Evolutionary conservation across 2,888 invertebrate species (phyloP), one percentile per base, ranked within the genome.

Genomic region (Leptogaster cylindrica): DNA sequence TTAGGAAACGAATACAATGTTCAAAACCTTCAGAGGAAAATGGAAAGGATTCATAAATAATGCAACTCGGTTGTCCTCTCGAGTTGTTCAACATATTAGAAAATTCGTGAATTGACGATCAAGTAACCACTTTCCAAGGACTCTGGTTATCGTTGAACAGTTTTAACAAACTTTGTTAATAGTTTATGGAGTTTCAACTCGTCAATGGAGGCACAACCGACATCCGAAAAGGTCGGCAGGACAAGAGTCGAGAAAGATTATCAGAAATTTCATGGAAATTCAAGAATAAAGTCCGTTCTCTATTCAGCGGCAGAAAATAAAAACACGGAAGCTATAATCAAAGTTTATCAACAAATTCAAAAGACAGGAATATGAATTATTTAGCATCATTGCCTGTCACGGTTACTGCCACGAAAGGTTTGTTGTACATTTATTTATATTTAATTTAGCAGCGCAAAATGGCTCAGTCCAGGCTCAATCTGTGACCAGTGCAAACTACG

Each of bases 311-410:
- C 25, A 25, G 46, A 18, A 46, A 46, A 46, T 46, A 46, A 25
- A 12, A 36, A 18, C 14, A 36, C 39, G 12, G 23, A 33, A 12
- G 18, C 39, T 55, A 20, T 39, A 55, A 55, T 55, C 55, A 55
- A 36, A 36, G 55, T 55, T 55, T 55, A 55, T 39, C 55, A 55
- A 39, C 23, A 36, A 55, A 36, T 55, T 39, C 39, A 39, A 55
- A 55, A 55, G 55, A 55, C 55, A 55, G 55, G 20, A 23, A 55
- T 16, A 31, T 55, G 55, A 55, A 55, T 55, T 23, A 55, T 55
- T 55, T 55, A 55, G 55, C 55, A 55, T 55, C 55, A 55, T 55
- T 55, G 23, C 55, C 55, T 55, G 55, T 55, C 55, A 55, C 55
- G 33, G 33, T 55, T 55, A 55, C 39, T 55, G 55, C 36, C 31